Conservation (phyloP, 2,888 invertebrate species). For the Tenthredo livida region DNA sequence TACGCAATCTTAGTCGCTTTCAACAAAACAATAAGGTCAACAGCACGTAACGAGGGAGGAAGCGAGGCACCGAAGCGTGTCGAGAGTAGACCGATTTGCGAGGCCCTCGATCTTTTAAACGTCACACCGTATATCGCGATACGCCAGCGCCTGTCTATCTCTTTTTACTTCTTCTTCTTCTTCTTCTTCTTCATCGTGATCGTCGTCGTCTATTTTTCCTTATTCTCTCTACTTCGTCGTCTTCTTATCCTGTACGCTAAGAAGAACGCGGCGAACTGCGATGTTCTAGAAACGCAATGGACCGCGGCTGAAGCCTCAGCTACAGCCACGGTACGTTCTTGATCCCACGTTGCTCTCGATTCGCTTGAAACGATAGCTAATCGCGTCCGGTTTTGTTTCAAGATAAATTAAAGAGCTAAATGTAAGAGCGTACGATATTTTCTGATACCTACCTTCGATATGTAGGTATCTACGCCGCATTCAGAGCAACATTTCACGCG, state of each 20-base stretch:
- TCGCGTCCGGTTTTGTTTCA: constrained; percentile 46
- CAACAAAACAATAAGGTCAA: constrained; percentile 72
- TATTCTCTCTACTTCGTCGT: constrained; percentile 41
- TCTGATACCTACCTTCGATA: neutral
- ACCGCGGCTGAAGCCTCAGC: constrained; percentile 20
- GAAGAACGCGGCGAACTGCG: neutral
- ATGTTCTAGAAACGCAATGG: constrained; percentile 41
- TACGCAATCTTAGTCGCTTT: constrained; percentile 60
- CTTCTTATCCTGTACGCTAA: constrained; percentile 45
- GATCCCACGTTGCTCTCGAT: constrained; percentile 38
- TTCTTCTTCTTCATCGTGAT: neutral
- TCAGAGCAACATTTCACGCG: neutral
- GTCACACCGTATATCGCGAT: constrained; percentile 30
- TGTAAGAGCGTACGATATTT: neutral
- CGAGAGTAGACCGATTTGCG: constrained; percentile 54
- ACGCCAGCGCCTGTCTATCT: constrained; percentile 23
- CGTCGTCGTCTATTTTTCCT: neutral
- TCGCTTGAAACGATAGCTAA: constrained; percentile 47
- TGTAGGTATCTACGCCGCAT: neutral
- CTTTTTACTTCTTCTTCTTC: neutral
- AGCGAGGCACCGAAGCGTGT: constrained; percentile 68
- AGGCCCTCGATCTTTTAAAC: constrained; percentile 9
- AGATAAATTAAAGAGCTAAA: neutral
- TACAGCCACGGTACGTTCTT: neutral
- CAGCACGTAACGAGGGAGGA: constrained; percentile 71